phyloP scores from a whole-genome alignment of 2,113 vertebrate species.

The Psittacus erithacus region DNA sequence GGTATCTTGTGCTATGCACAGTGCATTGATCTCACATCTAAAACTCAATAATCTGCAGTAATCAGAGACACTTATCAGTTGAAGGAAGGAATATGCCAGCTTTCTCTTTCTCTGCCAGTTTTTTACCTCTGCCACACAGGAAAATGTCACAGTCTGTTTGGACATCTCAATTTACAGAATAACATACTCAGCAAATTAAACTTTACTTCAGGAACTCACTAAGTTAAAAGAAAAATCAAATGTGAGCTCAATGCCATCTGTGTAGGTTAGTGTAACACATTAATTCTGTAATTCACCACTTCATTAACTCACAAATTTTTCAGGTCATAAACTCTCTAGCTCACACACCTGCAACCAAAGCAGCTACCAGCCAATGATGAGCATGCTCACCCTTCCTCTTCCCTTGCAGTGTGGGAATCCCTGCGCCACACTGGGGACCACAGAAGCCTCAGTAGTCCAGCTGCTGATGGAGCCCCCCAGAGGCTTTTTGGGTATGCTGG shows the following conservation, averaged over 20 bases:
- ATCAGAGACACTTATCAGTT: background rate
- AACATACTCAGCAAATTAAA: background rate
- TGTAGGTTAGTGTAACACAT: background rate
- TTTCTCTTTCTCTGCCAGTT: background rate
- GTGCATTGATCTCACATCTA: background rate
- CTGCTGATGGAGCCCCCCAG: background rate
- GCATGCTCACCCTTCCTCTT: rapidly evolving
- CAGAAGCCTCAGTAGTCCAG: rapidly evolving
- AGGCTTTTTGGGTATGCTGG: background rate
- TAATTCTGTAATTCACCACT: background rate
- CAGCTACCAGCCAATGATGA: rapidly evolving
- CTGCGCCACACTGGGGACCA: background rate
- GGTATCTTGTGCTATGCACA: background rate
- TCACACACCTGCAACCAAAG: rapidly evolving
- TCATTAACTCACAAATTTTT: background rate
- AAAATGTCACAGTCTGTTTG: background rate
- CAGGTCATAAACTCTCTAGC: background rate
- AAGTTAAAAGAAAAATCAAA: background rate
- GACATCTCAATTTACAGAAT: background rate
- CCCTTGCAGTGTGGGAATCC: rapidly evolving
- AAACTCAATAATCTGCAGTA: background rate
- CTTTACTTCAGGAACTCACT: background rate
- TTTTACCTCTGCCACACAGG: background rate
- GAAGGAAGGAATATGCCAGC: background rate
- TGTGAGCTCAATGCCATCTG: background rate